These are phyloP conservation scores for Bursaphelenchus okinawaensis DNA, from an alignment of 2,888 invertebrate genomes.

Conservation along the genomic window DNA sequence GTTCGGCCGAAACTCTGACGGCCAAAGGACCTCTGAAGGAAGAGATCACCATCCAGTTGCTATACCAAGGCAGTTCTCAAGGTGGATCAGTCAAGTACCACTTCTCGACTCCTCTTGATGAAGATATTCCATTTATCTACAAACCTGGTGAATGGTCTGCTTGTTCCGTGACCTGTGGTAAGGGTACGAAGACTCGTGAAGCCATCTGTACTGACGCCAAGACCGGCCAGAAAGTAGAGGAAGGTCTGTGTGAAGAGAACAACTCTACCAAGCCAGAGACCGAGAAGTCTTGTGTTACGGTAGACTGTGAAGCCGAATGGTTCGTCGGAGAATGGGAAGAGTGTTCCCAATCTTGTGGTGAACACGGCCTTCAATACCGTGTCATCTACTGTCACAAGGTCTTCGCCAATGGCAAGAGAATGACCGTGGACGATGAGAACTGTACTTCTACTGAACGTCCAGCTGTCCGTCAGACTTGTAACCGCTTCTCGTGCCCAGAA, in stretches of 20 bases:
- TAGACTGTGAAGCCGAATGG: constrained; percentile 65
- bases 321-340: constrained; percentile 72
- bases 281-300: constrained; percentile 64
- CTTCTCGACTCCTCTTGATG: constrained; percentile 77
- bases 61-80: constrained; percentile 72
- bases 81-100: constrained; percentile 72
- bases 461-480: constrained; percentile 65
- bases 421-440: constrained; percentile 71
- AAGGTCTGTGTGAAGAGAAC: constrained; percentile 70
- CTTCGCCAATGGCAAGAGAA: constrained; percentile 69
- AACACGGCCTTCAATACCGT: constrained; percentile 64
- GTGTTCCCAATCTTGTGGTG: constrained; percentile 77
- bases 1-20: constrained; percentile 77
- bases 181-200: constrained; percentile 73
- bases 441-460: constrained; percentile 65
- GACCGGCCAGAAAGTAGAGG: constrained; percentile 70
- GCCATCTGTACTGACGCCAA: constrained; percentile 76
- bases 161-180: constrained; percentile 82
- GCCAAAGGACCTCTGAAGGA: constrained; percentile 85
- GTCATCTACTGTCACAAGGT: constrained; percentile 71
- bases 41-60: constrained; percentile 60
- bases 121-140: constrained; percentile 72
- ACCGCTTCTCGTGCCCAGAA: constrained; percentile 72
- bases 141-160: constrained; percentile 71
- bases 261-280: constrained; percentile 70